These are phyloP conservation scores for Acrobasis repandana DNA, from an alignment of 2,888 invertebrate species.

Conservation along the genomic window DNA sequence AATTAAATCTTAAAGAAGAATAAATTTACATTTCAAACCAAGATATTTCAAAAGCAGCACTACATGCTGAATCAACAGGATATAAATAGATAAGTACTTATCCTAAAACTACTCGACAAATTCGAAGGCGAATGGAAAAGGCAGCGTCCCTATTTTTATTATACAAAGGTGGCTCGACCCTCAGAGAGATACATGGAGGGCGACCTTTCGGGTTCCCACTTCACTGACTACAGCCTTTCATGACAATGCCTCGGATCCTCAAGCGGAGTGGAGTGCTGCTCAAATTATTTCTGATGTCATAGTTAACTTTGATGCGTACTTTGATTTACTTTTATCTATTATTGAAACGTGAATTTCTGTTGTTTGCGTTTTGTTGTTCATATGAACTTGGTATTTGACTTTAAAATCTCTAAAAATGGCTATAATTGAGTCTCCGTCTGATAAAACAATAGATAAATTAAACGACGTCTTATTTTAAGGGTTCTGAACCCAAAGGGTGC, in stretches of 20 bases:
- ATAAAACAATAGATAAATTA: too few species aligned
- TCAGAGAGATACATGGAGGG: constrained; percentile 55
- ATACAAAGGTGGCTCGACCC: constrained; percentile 47
- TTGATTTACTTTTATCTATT: constrained; percentile 7
- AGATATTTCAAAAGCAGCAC: background rate
- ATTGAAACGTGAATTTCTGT: background rate
- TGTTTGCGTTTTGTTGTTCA: background rate
- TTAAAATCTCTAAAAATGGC: too few species aligned
- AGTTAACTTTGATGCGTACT: constrained; percentile 21
- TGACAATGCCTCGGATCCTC: constrained; percentile 57
- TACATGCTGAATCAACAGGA: background rate
- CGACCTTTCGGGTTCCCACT: constrained; percentile 63
- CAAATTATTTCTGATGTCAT: constrained; percentile 29
- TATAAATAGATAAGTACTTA: constrained; percentile 23
- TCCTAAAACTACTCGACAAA: constrained; percentile 29
- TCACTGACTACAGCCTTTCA: constrained; percentile 65
- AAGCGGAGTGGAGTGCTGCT: constrained; percentile 40
- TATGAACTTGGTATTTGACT: background rate
- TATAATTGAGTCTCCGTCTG: too few species aligned
- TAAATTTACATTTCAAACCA: background rate
- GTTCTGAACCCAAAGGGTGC: too few species aligned
- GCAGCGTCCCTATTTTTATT: constrained; percentile 46
- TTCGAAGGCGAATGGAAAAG: constrained; percentile 40
- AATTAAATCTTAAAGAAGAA: background rate
- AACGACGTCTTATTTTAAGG: too few species aligned